Evolutionary conservation across 2,113 vertebrate genomes (phyloP).

Genomic region (Xenus cinereus): DNA sequence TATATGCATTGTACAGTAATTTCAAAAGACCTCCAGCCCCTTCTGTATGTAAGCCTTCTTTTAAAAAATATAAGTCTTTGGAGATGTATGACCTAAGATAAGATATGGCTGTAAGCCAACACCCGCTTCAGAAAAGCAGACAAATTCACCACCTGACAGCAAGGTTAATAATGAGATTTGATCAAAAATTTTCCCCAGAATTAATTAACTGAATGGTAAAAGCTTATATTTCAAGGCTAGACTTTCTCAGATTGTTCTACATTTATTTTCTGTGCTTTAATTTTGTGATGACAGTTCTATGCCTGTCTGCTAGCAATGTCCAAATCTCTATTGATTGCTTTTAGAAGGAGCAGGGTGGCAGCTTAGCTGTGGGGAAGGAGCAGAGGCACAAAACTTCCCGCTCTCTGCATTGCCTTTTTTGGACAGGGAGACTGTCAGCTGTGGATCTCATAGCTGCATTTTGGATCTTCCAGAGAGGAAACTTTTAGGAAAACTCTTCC

Average conservation of each 20-base stretch:
- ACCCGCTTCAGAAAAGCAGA: background rate
- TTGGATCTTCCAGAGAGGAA: background rate
- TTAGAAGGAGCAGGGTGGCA: background rate
- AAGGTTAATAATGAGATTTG: background rate
- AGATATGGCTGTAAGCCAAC: background rate
- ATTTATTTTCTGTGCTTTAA: background rate
- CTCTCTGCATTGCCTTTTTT: background rate
- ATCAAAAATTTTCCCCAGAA: background rate
- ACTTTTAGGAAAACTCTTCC: background rate
- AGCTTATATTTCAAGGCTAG: background rate
- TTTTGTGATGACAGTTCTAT: background rate
- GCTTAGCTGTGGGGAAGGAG: background rate
- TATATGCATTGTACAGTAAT: background rate
- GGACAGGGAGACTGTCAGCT: background rate
- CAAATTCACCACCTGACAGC: background rate
- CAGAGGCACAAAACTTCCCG: background rate
- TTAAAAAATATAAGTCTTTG: background rate
- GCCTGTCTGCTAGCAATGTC: background rate
- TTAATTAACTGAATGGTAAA: background rate
- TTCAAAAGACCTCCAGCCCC: background rate
- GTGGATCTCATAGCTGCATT: background rate
- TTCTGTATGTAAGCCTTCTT: background rate
- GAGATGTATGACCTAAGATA: background rate
- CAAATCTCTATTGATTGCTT: background rate
- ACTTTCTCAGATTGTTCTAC: background rate